A percentile compares a stretch with the other conserved stretches of the same genome.
These are phyloP conservation scores for Dyspetes luteomarginatus DNA, from an alignment of 2,888 invertebrate species.

Conservation along the genomic window DNA sequence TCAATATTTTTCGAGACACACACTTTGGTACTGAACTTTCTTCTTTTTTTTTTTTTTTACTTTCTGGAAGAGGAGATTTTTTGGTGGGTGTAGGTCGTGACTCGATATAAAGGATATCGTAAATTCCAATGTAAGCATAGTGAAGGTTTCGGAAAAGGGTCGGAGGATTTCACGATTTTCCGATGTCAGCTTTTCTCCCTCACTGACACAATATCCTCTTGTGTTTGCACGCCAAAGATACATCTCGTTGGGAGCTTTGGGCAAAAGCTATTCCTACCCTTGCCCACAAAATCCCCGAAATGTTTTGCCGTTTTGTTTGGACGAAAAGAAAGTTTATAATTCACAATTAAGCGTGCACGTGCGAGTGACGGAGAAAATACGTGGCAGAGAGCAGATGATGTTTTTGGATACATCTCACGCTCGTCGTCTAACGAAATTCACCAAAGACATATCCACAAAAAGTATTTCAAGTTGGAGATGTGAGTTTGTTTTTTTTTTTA, in stretches of 20 bases:
- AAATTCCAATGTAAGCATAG: conserved; percentile 39
- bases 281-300: conserved; percentile 51
- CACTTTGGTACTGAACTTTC: background rate
- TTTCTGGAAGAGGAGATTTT: conserved; percentile 26
- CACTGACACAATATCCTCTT: background rate
- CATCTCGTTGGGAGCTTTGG: conserved; percentile 28
- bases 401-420: too few relatives aligned
- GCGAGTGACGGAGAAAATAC: background rate
- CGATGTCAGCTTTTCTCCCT: conserved; percentile 51
- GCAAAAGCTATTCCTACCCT: conserved; percentile 1
- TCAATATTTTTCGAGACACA: background rate
- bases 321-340: conserved; percentile 77
- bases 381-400: background rate
- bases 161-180: conserved; percentile 77
- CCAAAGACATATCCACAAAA: background rate
- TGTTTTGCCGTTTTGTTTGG: conserved; percentile 72
- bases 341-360: conserved; percentile 78
- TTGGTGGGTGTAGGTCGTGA: conserved; percentile 26
- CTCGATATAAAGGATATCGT: conserved; percentile 45
- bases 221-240: conserved; percentile 39
- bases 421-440: conserved; percentile 31
- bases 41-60: conserved; percentile 1
- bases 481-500: conserved; percentile 21
- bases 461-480: too few relatives aligned
- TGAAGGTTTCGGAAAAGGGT: conserved; percentile 20